phyloP scores from a whole-genome alignment of 2,113 vertebrate genomes.

The Cynocephalus volans region DNA sequence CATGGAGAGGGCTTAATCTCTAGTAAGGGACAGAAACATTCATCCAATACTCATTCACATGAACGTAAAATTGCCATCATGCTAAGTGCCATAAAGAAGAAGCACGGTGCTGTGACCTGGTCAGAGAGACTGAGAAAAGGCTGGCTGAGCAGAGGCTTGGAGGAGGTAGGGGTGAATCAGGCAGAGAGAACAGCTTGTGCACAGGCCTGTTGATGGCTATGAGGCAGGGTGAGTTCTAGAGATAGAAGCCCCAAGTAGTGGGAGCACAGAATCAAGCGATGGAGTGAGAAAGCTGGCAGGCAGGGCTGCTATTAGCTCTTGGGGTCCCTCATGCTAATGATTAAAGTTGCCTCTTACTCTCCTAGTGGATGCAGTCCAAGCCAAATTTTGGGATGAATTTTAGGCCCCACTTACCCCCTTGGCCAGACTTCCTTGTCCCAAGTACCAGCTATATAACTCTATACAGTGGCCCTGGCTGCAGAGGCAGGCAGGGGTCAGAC shows the following conservation, averaged over 20 bases:
- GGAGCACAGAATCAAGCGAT: neutral
- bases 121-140: slow-evolving; percentile 11
- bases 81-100: neutral
- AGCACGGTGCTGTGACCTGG: neutral
- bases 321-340: neutral
- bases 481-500: neutral
- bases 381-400: neutral
- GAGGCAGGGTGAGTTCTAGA: neutral
- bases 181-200: neutral
- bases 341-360: neutral
- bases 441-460: neutral
- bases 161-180: neutral
- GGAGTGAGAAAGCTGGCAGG: neutral
- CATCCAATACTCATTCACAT: neutral
- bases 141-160: neutral
- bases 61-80: neutral
- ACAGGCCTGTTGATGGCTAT: neutral
- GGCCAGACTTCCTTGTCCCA: neutral
- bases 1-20: neutral
- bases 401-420: too few relatives aligned
- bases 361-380: neutral
- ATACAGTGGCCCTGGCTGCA: neutral
- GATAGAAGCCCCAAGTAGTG: neutral
- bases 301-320: too few relatives aligned
- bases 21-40: neutral